Evolutionary conservation across 2,113 vertebrate species (phyloP).

Genomic region (Chaenogobius annularis): DNA sequence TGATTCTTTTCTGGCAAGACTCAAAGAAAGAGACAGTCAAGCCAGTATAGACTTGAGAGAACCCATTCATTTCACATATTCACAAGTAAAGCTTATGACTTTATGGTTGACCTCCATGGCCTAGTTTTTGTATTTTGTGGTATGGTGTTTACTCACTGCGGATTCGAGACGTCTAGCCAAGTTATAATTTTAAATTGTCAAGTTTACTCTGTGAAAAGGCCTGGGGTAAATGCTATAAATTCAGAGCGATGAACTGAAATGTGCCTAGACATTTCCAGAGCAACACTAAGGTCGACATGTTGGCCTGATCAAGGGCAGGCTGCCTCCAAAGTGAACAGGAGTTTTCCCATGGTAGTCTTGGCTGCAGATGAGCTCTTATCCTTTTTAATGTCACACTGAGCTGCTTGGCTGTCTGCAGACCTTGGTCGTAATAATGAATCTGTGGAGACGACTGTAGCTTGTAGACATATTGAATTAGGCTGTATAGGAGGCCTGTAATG

Average conservation of each 20-base stretch:
- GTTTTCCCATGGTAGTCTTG: conserved; percentile 43
- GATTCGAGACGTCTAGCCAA: conserved; percentile 37
- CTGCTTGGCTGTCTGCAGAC: conserved; percentile 25
- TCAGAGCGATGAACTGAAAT: conserved; percentile 49
- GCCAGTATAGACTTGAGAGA: conserved; percentile 3
- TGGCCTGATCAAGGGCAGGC: conserved; percentile 35
- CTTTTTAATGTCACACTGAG: conserved; percentile 54
- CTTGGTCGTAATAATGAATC: conserved; percentile 20
- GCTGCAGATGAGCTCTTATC: conserved; percentile 51
- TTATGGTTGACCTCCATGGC: background rate
- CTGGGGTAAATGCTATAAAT: conserved; percentile 58
- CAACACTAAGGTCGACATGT: conserved; percentile 18
- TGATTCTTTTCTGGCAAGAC: conserved; percentile 15
- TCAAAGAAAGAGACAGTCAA: conserved; percentile 6
- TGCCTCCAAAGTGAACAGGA: conserved; percentile 7
- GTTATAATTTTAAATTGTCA: conserved; percentile 36
- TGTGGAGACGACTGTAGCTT: background rate
- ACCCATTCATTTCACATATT: conserved; percentile 4
- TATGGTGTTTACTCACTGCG: conserved; percentile 14
- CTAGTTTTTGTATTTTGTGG: conserved; percentile 12
- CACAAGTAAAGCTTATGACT: conserved; percentile 7
- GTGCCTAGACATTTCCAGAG: conserved; percentile 61
- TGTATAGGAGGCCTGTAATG: background rate
- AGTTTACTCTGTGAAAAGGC: conserved; percentile 55
- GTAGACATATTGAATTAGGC: background rate